phyloP scores from a whole-genome alignment of 2,888 invertebrate genomes.

The Crematogaster levior region DNA sequence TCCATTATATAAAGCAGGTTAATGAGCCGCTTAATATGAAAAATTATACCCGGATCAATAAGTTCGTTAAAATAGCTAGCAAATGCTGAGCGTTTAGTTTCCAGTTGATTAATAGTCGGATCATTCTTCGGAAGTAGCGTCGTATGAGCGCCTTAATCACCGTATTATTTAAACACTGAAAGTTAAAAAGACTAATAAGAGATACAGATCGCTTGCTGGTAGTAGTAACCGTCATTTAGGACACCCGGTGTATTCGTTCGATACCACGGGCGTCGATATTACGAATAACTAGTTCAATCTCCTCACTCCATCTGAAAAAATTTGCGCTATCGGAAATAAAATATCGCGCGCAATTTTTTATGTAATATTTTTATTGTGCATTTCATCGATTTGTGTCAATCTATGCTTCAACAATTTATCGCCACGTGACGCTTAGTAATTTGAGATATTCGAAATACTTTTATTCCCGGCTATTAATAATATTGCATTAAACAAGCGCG shows the following conservation, averaged over 20 bases:
- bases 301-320: conserved; percentile 53
- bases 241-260: conserved; percentile 53
- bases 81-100: background rate
- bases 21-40: conserved; percentile 23
- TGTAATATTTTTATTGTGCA: conserved; percentile 55
- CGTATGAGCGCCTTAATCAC: background rate
- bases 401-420: conserved; percentile 49
- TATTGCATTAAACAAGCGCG: conserved; percentile 48
- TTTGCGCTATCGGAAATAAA: conserved; percentile 56
- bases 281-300: conserved; percentile 56
- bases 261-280: conserved; percentile 50
- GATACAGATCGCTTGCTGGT: background rate
- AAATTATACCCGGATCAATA: background rate
- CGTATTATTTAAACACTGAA: conserved; percentile 10
- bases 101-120: background rate
- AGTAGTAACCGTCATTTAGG: background rate
- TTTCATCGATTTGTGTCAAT: conserved; percentile 53
- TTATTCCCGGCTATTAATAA: conserved; percentile 48
- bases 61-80: background rate
- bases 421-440: conserved; percentile 50
- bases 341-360: conserved; percentile 51
- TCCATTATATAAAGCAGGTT: background rate
- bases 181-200: background rate
- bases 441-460: conserved; percentile 52
- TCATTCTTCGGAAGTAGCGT: background rate